Conservation (phyloP, 2,113 vertebrate genomes). For the Pterocles burchelli region DNA sequence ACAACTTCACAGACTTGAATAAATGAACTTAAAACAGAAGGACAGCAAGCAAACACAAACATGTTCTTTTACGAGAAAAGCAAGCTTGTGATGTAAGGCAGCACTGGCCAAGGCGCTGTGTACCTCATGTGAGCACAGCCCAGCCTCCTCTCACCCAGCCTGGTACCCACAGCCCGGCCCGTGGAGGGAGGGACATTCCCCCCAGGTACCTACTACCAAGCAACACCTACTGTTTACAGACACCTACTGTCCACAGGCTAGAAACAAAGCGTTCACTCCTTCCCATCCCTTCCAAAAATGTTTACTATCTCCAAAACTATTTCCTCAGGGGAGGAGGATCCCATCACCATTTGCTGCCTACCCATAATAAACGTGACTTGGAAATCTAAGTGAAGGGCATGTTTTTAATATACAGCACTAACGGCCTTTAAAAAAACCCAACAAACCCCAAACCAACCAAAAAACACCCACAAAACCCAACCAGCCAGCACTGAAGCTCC, state of each 20-base stretch:
- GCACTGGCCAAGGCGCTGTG: rapidly evolving
- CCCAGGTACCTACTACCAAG: neutral
- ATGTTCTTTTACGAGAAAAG: neutral
- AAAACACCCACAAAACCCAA: neutral
- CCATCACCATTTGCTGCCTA: neutral
- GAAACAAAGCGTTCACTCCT: neutral
- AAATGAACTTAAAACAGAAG: neutral
- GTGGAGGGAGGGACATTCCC: no score
- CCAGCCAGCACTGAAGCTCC: neutral
- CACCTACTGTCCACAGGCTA: no score
- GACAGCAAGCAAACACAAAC: neutral
- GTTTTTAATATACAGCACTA: neutral
- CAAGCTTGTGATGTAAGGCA: no score
- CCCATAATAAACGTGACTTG: neutral
- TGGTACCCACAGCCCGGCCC: neutral
- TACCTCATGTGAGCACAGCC: neutral
- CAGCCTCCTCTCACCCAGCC: neutral
- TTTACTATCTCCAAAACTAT: neutral
- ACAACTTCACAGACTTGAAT: neutral
- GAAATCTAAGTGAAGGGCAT: neutral
- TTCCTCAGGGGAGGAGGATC: neutral
- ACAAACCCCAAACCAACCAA: no score
- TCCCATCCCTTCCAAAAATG: neutral
- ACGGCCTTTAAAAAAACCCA: neutral
- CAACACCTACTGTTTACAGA: neutral